Evolutionary conservation across 2,797 vertebrate species (phyloP).

Genomic region (Galaxias olidus): DNA sequence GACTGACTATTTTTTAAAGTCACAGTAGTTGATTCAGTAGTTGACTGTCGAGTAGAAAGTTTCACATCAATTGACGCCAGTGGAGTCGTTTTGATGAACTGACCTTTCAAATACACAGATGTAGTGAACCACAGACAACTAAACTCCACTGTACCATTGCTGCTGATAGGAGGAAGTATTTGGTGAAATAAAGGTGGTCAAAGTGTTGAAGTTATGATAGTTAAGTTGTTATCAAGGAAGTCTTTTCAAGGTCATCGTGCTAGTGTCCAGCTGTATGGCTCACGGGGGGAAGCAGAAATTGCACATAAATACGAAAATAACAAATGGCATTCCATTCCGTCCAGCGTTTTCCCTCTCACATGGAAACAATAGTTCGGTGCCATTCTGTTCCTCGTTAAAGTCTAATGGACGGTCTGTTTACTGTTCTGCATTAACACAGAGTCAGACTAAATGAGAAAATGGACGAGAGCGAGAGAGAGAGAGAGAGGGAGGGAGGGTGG

Average conservation of each 20-base stretch:
- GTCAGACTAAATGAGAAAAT: not conserved
- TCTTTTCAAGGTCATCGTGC: too few relatives aligned
- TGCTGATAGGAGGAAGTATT: too few relatives aligned
- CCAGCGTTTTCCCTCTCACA: constrained; percentile 53
- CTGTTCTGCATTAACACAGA: constrained; percentile 44
- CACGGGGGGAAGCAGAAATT: not conserved
- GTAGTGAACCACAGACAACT: too few relatives aligned
- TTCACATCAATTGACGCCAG: too few relatives aligned
- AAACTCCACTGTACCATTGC: too few relatives aligned
- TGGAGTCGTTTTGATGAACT: too few relatives aligned
- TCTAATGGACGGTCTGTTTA: constrained; percentile 60
- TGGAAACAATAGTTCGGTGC: constrained; percentile 57
- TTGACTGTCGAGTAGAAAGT: too few relatives aligned
- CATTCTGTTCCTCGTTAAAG: not conserved
- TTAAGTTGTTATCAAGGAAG: too few relatives aligned
- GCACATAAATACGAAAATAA: not conserved
- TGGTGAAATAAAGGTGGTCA: too few relatives aligned
- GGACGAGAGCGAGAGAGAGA: not conserved
- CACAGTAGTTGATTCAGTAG: constrained; percentile 24
- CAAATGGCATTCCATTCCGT: not conserved
- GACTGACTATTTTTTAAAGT: constrained; percentile 6
- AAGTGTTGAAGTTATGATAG: too few relatives aligned
- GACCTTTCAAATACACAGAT: too few relatives aligned
- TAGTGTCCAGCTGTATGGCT: too few relatives aligned
- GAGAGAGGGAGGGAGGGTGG: not conserved